Base-by-base conservation (phyloP, 2,888 invertebrate species). In the Lomographa bimaculata region DNA sequence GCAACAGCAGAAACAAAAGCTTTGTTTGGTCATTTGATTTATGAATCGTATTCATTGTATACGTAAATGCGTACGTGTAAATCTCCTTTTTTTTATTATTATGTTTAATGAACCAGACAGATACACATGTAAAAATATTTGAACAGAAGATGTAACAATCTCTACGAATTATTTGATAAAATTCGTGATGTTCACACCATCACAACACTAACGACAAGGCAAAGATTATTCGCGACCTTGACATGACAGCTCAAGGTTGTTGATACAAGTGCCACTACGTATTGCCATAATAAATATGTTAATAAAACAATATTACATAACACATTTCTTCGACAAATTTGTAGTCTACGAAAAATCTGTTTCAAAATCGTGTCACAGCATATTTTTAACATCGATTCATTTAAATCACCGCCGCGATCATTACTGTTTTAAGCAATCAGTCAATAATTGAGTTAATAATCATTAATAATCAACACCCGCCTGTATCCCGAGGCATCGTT, bases 171-270 rank as follows among this genome's bases (percentile, higher is more conserved):
- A 43, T 47, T 48, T 49, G 48, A 48, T 50, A 41, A 38, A 29
- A 20, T 25, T 43, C 39, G 45, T 43, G 43, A 34, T 51, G 49
- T 51, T 51, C 51, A 36, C 51, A 41, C 42, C 50, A 47, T 43
- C 45, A 47, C 44, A 49, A 46, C 47, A 47, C 42, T 49, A 47
- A 54, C 51, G 44, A 50, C 36, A 54, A 48, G 46, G 50, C 50
- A 49, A 54, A 59, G 55, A 55, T 58, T 49, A 42, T 53, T 46
- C 44, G 38, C 57, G 74, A 67, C 79, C 80, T 80, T 81, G 77
- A 79, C 79, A 79, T 54, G 60, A 50, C 54, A 58, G 55, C 57
- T 64, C 69, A 71, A 74, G 70, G 72, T 56, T 69, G 55, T 60
- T 53, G 51, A 43, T 49, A 54, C 48, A 54, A 50, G 44, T 50